Evolutionary conservation across 2,797 vertebrate species (phyloP).

Genomic region (Poeciliopsis infans): DNA sequence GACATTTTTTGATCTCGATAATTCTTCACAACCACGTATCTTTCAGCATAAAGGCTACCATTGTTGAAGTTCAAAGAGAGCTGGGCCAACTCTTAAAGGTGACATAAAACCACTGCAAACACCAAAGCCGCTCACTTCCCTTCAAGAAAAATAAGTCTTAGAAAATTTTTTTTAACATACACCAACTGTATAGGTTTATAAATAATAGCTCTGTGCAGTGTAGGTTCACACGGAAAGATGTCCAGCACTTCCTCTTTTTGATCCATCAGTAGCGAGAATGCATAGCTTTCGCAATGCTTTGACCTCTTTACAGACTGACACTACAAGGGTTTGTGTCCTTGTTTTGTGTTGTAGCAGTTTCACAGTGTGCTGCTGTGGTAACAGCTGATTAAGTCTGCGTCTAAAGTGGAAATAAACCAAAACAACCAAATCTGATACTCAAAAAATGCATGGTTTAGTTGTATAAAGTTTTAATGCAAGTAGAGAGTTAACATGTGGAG

Average conservation of each 20-base stretch:
- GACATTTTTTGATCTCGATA: conserved; percentile 5
- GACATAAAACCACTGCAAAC: conserved; percentile 3
- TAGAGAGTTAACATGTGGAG: not conserved
- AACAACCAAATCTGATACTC: not conserved
- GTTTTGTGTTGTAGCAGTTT: not conserved
- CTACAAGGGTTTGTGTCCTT: conserved; percentile 1
- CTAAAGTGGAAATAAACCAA: not conserved
- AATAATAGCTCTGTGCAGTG: not conserved
- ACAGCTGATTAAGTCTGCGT: not conserved
- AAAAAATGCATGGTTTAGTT: not conserved
- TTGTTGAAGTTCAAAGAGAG: not conserved
- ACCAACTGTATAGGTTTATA: not conserved
- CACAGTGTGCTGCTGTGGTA: not conserved
- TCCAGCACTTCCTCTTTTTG: not conserved
- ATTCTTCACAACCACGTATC: not conserved
- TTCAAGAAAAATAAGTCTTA: not conserved
- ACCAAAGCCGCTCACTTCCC: not conserved
- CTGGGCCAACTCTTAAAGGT: not conserved
- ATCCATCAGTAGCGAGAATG: not conserved
- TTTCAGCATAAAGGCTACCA: not conserved
- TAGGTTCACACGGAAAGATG: not conserved
- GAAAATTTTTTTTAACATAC: not conserved
- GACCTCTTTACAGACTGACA: not conserved
- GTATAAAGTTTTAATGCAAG: not conserved
- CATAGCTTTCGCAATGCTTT: not conserved